phyloP scores from a whole-genome alignment of 2,888 invertebrate species.

The Choristoneura rosaceana region DNA sequence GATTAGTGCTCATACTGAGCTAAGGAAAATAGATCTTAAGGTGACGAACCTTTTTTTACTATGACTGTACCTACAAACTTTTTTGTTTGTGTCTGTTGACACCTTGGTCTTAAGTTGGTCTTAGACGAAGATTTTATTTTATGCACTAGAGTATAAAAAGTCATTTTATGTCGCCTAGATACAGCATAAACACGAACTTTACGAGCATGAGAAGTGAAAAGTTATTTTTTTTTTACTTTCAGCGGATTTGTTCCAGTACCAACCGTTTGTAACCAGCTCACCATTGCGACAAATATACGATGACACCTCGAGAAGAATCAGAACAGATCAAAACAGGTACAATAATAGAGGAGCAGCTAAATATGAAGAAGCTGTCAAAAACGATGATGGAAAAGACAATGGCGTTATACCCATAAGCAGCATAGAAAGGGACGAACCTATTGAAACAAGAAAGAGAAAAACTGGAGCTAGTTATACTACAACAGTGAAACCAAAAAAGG shows the following conservation, averaged over 20 bases:
- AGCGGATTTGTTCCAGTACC: slow-evolving; percentile 68
- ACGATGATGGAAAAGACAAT: slow-evolving; percentile 32
- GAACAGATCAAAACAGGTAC: neutral
- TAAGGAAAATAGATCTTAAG: no score
- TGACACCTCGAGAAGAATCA: slow-evolving; percentile 30
- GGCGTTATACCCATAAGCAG: neutral
- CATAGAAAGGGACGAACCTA: slow-evolving; percentile 40
- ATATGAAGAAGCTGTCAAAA: slow-evolving; percentile 26
- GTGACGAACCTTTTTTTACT: no score
- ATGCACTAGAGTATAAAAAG: no score
- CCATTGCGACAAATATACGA: slow-evolving; percentile 45
- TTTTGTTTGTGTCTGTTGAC: no score
- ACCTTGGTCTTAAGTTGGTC: no score
- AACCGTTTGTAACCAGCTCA: slow-evolving; percentile 56
- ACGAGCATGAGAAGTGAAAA: no score
- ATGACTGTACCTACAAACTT: no score
- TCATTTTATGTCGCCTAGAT: no score
- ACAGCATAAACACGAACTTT: no score
- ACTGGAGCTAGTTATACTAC: slow-evolving; percentile 43
- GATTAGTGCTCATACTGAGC: no score
- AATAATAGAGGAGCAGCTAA: slow-evolving; percentile 18
- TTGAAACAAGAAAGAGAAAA: slow-evolving; percentile 53
- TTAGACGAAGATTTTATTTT: no score
- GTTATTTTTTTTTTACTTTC: neutral
- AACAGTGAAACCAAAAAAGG: slow-evolving; percentile 48